Evolutionary conservation across 2,797 vertebrate species (phyloP).

Genomic region (Neosalanx taihuensis): DNA sequence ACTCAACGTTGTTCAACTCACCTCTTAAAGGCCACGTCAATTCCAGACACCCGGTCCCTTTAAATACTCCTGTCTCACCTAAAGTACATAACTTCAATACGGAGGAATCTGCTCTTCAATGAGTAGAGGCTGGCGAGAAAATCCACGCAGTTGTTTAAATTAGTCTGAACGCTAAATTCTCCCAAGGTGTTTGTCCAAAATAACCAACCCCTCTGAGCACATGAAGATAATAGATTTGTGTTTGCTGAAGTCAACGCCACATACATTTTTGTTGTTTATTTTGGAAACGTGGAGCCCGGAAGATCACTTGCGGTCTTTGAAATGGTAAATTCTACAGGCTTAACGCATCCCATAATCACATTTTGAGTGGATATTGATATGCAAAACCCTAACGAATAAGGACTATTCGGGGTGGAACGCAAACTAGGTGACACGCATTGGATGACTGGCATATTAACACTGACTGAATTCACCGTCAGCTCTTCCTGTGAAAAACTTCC

Average conservation of each 20-base stretch:
- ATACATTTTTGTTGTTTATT: conserved; percentile 24
- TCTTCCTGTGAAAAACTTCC: neutral
- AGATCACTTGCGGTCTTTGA: conserved; percentile 20
- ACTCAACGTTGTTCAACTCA: neutral
- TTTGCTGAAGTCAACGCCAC: conserved; percentile 38
- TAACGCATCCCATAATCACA: conserved; percentile 27
- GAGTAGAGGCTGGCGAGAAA: conserved; percentile 3
- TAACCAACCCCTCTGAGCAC: conserved; percentile 12
- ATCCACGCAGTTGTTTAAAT: conserved; percentile 20
- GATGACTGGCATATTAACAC: conserved; percentile 19
- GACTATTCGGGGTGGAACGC: conserved; percentile 8
- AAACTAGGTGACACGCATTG: neutral
- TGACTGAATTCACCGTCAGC: conserved; percentile 6
- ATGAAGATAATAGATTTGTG: conserved; percentile 21
- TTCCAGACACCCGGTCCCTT: neutral
- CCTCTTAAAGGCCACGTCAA: neutral
- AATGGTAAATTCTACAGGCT: conserved; percentile 14
- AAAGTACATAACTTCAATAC: neutral
- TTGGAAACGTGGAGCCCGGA: conserved; percentile 4
- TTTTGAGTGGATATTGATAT: conserved; percentile 19
- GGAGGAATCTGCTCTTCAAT: neutral
- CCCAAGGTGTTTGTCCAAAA: conserved; percentile 22
- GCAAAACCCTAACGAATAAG: conserved; percentile 25
- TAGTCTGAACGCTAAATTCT: conserved; percentile 8
- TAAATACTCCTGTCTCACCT: neutral